Evolutionary conservation across 92 coral and sea anemone genomes (phyloP), one percentile per base, ranked within the genome.

Genomic region (Siderastrea radians): DNA sequence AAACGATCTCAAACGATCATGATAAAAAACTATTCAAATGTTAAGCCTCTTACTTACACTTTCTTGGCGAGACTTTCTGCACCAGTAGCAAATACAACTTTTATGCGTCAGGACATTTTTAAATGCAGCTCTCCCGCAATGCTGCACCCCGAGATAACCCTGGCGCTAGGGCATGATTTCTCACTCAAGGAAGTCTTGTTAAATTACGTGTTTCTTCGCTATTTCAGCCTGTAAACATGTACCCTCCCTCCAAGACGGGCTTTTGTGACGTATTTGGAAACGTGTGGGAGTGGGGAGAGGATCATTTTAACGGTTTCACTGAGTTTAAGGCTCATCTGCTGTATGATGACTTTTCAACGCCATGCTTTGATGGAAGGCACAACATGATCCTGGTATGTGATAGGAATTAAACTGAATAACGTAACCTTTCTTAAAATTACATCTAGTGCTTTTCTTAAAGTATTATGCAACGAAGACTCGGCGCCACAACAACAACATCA

Each of bases 251-350:
- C 54, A 73, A 92, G 73, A 60, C 95, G 75, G 95, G 95, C 19
- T 89, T 92, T 72, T 85, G 88, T 77, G 95, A 92, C 44, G 93
- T 89, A 46, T 92, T 89, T 60, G 95, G 95, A 26, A 92, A 92
- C 83, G 93, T 88, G 60, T 92, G 95, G 95, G 91, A 79, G 60
- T 92, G 95, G 95, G 14, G 49, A 5, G 95, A 92, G 75, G 95
- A 92, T 52, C 87, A 89, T 14, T 92, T 89, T 63, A 92, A 89
- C 47, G 95, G 95, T 0, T 51, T 92, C 38, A 74, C 78, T 1
- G 91, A 86, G 4, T 85, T 81, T 51, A 61, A 81, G 51, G 16
- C 86, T 17, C 88, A 92, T 65, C 53, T 74, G 38, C 86, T 92
- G 11, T 92, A 92, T 14, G 93, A 89, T 43, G 95, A 92, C 69